Evolutionary conservation across 2,113 vertebrate genomes (phyloP).

Genomic region (Myotis yumanensis): DNA sequence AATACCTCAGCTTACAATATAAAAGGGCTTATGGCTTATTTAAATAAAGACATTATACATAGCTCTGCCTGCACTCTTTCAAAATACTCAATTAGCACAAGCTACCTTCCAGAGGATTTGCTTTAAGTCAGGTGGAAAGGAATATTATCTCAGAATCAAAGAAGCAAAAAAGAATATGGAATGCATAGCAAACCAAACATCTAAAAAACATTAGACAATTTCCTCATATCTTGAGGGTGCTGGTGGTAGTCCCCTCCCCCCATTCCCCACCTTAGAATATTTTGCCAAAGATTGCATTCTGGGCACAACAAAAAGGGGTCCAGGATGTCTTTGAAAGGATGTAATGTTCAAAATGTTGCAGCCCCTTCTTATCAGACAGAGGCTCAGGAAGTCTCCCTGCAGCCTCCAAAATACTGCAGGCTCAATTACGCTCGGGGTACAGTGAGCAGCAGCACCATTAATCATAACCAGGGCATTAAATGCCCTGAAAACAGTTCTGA

Average conservation of each 20-base stretch:
- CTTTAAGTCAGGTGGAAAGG: slow-evolving; percentile 61
- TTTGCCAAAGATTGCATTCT: background rate
- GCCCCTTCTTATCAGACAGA: background rate
- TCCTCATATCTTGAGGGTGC: slow-evolving; percentile 20
- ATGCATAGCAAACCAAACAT: slow-evolving; percentile 49
- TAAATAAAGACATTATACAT: slow-evolving; percentile 68
- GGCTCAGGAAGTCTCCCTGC: slow-evolving; percentile 8
- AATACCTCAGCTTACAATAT: slow-evolving; percentile 62
- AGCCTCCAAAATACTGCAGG: slow-evolving; percentile 55
- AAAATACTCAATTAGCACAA: slow-evolving; percentile 73
- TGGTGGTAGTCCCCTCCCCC: background rate
- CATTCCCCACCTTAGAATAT: background rate
- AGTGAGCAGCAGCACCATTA: slow-evolving; percentile 27
- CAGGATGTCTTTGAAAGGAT: background rate
- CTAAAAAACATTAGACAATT: slow-evolving; percentile 49
- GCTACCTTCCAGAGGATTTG: slow-evolving; percentile 63
- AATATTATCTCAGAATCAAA: slow-evolving; percentile 65
- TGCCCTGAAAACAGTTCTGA: slow-evolving; percentile 37
- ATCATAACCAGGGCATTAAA: slow-evolving; percentile 55
- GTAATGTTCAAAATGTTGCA: background rate
- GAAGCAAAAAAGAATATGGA: slow-evolving; percentile 7
- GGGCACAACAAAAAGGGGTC: background rate
- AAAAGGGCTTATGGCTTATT: slow-evolving; percentile 59
- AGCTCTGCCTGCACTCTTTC: slow-evolving; percentile 62
- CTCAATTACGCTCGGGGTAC: slow-evolving; percentile 53